Evolutionary conservation across 2,888 invertebrate species (phyloP), one percentile per base, ranked within the genome.

Genomic region (Watsonalla binaria): DNA sequence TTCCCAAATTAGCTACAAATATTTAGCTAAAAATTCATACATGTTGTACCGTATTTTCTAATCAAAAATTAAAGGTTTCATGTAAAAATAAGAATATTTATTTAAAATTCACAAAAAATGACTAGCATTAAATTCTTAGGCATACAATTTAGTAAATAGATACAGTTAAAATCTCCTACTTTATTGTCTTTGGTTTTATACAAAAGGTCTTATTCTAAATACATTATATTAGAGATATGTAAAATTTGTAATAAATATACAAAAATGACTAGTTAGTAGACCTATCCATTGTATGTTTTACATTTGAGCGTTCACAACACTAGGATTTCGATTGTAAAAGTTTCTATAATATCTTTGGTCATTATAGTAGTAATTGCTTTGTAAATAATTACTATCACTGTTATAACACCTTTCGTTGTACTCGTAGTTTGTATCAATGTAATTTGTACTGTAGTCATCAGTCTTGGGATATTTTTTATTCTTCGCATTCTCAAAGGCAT

Each of bases 401-500:
- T 65, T 76, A 51, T 61, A 78, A 61, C 74, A 77, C 56, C 79
- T 80, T 13, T 86, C 81, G 57, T 76, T 84, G 50, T 77, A 81
- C 1, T 70, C 73, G 48, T 80, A 84, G 42, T 68, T 65, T 59
- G 74, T 59, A 58, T 73, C 79, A n/a, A 75, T 63, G 60, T 72
- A 78, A 62, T 76, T 78, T 37, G 57, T 49, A 8, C 60, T 15
- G 55, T 70, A 77, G 45, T 79, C 73, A 53, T 81, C 82, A 58
- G 72, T 70, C 66, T 82, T 84, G 7, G 74, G 62, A 55, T 70
- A 64, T 60, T 74, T 82, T 56, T 78, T 83, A 52, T 74, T 81
- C 56, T 82, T 84, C 6, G 89, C 87, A 46, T 62, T 81, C 56
- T 93, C 93, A 65, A 93, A 93, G 11, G 92, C 92, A 58, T 89